Evolutionary conservation across 2,113 vertebrate genomes (phyloP).

Genomic region (Lates calcarifer): DNA sequence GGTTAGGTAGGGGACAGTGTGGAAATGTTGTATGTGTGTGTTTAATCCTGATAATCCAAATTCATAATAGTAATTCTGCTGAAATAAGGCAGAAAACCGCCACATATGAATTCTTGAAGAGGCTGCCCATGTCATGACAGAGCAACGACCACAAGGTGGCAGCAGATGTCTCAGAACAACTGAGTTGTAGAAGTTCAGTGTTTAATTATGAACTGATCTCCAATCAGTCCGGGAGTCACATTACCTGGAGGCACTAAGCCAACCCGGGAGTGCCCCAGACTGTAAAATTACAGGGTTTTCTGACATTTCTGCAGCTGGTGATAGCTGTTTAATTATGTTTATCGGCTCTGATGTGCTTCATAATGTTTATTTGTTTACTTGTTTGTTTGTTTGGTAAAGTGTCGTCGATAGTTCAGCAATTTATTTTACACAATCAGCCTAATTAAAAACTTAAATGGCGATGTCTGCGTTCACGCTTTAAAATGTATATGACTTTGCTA

Average conservation of each 20-base stretch:
- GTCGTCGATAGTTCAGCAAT: no score
- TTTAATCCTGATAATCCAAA: no score
- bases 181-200: no score
- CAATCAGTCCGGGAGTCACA: background rate
- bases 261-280: background rate
- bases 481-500: slow-evolving; percentile 10
- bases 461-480: background rate
- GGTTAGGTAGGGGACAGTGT: no score
- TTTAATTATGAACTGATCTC: background rate
- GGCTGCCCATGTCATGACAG: background rate
- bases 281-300: no score
- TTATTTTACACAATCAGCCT: background rate
- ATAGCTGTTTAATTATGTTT: background rate
- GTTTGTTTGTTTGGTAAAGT: background rate
- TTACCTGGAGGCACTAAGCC: background rate
- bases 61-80: no score
- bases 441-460: background rate
- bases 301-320: background rate
- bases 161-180: slow-evolving; percentile 49
- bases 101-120: background rate
- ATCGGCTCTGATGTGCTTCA: background rate
- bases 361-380: background rate
- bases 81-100: background rate
- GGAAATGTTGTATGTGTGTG: no score
- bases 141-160: slow-evolving; percentile 55